Evolutionary conservation across 2,113 vertebrate genomes (phyloP).

Genomic region (Porphyrio hochstetteri): DNA sequence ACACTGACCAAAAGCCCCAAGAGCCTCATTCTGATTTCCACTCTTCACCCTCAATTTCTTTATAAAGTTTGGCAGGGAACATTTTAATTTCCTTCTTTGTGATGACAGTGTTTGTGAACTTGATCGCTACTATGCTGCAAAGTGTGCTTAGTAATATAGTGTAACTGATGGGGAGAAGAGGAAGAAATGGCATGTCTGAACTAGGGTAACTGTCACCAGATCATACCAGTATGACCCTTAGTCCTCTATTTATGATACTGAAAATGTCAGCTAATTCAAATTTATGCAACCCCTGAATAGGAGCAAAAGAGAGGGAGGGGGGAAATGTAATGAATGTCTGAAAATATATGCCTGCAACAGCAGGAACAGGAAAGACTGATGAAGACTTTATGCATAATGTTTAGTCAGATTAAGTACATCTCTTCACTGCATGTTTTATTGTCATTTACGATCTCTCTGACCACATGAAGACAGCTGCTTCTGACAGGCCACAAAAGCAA

Average conservation of each 20-base stretch:
- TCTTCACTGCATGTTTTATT: neutral
- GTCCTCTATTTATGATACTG: neutral
- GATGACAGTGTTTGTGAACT: neutral
- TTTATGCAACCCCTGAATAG: neutral
- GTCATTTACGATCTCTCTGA: neutral
- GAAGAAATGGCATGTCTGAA: neutral
- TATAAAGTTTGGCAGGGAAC: neutral
- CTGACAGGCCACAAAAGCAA: neutral
- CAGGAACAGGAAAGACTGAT: neutral
- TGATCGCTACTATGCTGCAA: accelerated
- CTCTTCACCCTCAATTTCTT: neutral
- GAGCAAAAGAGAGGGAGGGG: neutral
- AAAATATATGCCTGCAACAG: neutral
- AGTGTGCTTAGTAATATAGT: neutral
- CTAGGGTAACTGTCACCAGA: neutral
- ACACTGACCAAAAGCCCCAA: neutral
- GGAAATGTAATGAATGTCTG: neutral
- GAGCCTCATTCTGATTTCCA: neutral
- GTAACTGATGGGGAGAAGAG: neutral
- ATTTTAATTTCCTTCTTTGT: neutral
- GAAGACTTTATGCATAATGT: neutral
- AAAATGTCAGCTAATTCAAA: neutral
- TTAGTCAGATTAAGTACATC: neutral
- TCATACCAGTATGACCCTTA: neutral
- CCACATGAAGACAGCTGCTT: slow-evolving; percentile 3